Percentiles rank a stretch among this genome's conserved stretches.
These are phyloP conservation scores for Cyprinodon tularosa DNA, from an alignment of 2,113 vertebrate genomes.

Conservation along the genomic window DNA sequence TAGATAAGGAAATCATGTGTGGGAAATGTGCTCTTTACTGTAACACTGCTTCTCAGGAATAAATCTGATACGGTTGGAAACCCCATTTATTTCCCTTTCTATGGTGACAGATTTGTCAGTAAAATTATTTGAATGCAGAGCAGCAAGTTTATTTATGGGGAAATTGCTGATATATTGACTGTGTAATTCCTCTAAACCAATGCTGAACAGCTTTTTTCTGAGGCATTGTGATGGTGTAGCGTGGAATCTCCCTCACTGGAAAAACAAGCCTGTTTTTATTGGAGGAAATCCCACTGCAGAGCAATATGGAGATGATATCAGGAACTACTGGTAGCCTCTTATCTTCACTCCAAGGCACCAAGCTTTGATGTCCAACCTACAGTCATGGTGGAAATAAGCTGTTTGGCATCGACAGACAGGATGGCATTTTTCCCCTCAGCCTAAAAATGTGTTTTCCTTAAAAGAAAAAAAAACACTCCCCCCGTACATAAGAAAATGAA, in stretches of 20 bases:
- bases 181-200: not conserved
- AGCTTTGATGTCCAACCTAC: not conserved
- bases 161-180: too few relatives aligned
- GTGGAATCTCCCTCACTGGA: too few relatives aligned
- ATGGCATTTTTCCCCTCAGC: not conserved
- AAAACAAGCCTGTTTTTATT: not conserved
- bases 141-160: not conserved
- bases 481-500: not conserved
- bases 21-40: not conserved
- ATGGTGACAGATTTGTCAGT: not conserved
- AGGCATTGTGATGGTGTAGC: not conserved
- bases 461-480: too few relatives aligned
- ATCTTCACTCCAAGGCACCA: not conserved
- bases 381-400: not conserved
- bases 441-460: not conserved
- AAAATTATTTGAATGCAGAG: not conserved
- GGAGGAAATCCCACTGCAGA: not conserved
- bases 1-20: not conserved
- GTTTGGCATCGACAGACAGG: not conserved
- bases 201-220: not conserved
- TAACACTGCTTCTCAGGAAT: not conserved
- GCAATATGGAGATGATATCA: not conserved
- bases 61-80: not conserved
- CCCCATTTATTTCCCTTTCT: too few relatives aligned
- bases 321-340: not conserved